Evolutionary conservation across 64 coral and sea anemone species (phyloP).

Genomic region (Pocillopora damicornis): DNA sequence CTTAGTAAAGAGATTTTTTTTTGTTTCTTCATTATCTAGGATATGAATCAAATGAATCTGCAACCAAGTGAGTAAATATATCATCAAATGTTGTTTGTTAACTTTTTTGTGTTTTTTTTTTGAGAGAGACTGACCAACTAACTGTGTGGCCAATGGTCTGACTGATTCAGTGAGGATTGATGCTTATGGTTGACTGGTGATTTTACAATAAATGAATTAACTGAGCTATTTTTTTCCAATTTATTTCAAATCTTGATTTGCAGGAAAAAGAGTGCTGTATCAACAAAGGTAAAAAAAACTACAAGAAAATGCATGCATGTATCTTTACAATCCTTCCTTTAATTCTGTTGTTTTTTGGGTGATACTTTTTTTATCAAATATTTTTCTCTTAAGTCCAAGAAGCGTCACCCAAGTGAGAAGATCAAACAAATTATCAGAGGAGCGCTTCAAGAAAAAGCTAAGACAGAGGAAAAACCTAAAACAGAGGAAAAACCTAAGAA

Average conservation of each 20-base stretch:
- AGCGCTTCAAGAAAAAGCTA: not conserved
- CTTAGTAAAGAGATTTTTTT: not conserved
- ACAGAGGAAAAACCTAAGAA: slow-evolving; percentile 6
- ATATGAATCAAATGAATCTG: slow-evolving; percentile 1
- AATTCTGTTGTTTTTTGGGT: no score
- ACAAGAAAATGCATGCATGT: not conserved
- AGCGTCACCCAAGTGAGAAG: slow-evolving; percentile 17
- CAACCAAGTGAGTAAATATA: slow-evolving; percentile 5
- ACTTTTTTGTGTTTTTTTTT: not conserved
- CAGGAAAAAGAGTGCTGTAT: slow-evolving; percentile 6
- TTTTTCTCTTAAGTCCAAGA: not conserved
- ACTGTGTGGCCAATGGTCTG: no score
- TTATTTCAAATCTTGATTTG: not conserved
- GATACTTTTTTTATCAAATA: no score
- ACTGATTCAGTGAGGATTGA: no score
- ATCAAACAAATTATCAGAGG: slow-evolving; percentile 6
- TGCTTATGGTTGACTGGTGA: no score
- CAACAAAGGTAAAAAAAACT: not conserved
- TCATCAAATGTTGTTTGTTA: not conserved
- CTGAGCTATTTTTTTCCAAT: no score
- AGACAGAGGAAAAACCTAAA: slow-evolving; percentile 17
- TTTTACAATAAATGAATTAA: no score
- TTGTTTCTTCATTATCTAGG: not conserved
- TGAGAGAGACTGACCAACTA: no score
- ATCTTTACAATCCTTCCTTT: no score